Conservation (phyloP, 2,113 vertebrate genomes). For the Urocolius indicus region DNA sequence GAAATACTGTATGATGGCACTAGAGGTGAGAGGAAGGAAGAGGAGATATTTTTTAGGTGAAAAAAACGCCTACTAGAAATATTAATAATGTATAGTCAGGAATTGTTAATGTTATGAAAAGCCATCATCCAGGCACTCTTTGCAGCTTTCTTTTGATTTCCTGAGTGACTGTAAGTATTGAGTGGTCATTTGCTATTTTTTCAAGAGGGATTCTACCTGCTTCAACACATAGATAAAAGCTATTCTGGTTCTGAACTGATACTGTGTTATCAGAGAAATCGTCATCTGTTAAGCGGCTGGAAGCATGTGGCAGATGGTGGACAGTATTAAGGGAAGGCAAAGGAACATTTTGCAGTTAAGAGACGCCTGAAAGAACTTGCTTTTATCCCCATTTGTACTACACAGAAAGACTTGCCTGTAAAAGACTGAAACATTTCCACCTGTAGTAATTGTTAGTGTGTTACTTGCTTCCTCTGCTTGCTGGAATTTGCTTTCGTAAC, state of each 20-base stretch:
- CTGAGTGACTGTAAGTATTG: background rate
- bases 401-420: background rate
- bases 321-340: background rate
- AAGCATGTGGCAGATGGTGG: background rate
- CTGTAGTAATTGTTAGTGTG: background rate
- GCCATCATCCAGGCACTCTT: background rate
- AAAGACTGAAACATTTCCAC: background rate
- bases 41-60: background rate
- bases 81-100: background rate
- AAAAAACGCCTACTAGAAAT: background rate
- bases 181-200: background rate
- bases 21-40: background rate
- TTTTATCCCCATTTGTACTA: background rate
- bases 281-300: background rate
- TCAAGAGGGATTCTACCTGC: background rate
- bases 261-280: background rate
- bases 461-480: background rate
- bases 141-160: background rate
- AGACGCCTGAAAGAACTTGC: background rate
- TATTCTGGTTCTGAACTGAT: background rate
- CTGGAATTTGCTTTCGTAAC: background rate
- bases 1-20: background rate
- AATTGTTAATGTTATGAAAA: background rate
- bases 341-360: background rate
- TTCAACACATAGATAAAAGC: background rate